Evolutionary conservation across 2,113 vertebrate species (phyloP), one percentile per base, ranked within the genome.

Genomic region (Hypocryptadius cinnamomeus): DNA sequence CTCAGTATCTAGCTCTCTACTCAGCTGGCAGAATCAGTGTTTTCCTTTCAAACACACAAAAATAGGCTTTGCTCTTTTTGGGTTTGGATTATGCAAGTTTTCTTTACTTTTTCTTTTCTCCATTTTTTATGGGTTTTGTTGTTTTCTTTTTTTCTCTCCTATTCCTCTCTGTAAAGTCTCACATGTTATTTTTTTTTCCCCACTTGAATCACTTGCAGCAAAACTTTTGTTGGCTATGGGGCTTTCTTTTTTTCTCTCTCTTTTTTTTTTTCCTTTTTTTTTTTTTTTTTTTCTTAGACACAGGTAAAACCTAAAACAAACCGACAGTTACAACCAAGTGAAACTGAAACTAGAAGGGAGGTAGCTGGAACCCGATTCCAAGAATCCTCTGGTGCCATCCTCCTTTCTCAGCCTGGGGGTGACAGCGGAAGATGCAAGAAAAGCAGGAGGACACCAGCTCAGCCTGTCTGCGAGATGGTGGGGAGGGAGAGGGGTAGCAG

Each of bases 321-420:
- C 95, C 97, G 97, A 98, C 97, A 98, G 97, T 98, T 98, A 97
- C 92, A 98, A 98, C 97, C 97, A 97, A 98, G 96, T 96, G 97
- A 98, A 97, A 97, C 93, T 56, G 8, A 97, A 98, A 97, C 96
- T 90, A 42, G 97, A 97, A 97, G 97, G 97, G 97, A 98, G 97
- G 98, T 97, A 98, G 98, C 97, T 97, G 97, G 97, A 97, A 97
- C 96, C 96, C 92, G 96, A 96, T 96, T 97, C 92, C 96, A 95
- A 95, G 76, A 93, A 95, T 95, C 96, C 96, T 96, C 96, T 97
- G 95, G 87, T 92, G 96, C 93, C 93, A 95, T 70, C 90, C 91
- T 95, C 93, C 90, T 82, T 92, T 89, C 85, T 93, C 96, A 90
- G 81, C 92, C 82, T 91, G 50, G 92, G 25, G 28, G 80, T 40